Evolutionary conservation across 1,140 invertebrate species (phyloP), one percentile per base, ranked within the genome.

Genomic region (Lasioglossum baleicum): DNA sequence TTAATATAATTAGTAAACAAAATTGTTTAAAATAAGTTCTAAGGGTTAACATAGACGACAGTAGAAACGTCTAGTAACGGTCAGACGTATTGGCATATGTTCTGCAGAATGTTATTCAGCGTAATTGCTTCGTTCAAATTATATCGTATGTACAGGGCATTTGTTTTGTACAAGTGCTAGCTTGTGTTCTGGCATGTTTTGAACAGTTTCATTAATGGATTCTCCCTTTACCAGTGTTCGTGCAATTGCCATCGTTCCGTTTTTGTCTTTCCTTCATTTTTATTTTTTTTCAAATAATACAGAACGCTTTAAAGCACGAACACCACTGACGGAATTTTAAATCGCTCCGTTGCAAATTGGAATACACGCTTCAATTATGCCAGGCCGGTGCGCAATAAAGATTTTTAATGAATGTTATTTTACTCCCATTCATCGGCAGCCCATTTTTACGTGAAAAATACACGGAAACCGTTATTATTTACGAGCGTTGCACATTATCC

Each of bases 401-500:
- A 71, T 72, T 78, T 78, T 78, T 78, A 78, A 78, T 72, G 68
- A 87, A 87, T 85, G 86, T 76, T 87, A 82, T 87, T 87, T 88
- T 87, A 87, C 80, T 76, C 64, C 73, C 82, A 82, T 85, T 85
- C 73, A 75, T 72, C 80, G 78, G 67, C 17, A 31, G 17, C 51
- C 35, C 35, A 31, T 87, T 89, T 88, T 84, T 86, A 85, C 83
- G 79, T 63, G 82, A 79, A 77, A 78, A 82, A 80, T 83, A 82
- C 71, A 75, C 60, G 80, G 69, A 31, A 83, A 20, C 78, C 81
- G 81, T 89, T 89, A 91, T 91, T 90, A 90, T 91, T 91, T 91
- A 91, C 84, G 89, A 87, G 89, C 86, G 85, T 81, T 75, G 87
- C 88, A 87, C 85, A 89, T 90, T 90, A 90, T 87, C 72, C 83